Evolutionary conservation across 2,797 vertebrate genomes (phyloP).

Genomic region (Gymnothorax javanicus): DNA sequence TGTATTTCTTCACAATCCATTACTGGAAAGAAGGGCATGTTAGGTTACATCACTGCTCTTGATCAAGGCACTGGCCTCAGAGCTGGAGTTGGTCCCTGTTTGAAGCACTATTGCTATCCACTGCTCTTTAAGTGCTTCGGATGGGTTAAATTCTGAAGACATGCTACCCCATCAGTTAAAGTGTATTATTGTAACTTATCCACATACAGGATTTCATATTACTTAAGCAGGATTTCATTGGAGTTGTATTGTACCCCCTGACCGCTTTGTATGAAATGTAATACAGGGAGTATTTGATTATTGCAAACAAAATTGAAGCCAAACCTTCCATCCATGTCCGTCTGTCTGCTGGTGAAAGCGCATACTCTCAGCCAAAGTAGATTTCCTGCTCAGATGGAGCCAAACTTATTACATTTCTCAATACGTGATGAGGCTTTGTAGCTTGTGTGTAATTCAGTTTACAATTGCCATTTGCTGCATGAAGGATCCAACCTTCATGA

Average conservation of each 20-base stretch:
- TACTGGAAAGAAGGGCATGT: no score
- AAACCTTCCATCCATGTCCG: background rate
- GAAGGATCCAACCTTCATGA: background rate
- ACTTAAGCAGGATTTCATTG: background rate
- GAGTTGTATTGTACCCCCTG: background rate
- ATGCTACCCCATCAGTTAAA: no score
- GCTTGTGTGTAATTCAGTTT: constrained; percentile 12
- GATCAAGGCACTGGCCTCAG: no score
- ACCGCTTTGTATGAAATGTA: background rate
- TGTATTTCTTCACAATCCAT: no score
- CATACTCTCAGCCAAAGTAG: constrained; percentile 16
- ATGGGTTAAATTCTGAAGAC: no score
- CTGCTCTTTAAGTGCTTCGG: no score
- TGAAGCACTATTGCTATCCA: no score
- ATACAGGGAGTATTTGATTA: background rate
- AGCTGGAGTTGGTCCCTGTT: no score
- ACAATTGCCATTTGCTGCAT: constrained; percentile 17
- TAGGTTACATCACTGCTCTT: no score
- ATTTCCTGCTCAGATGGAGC: background rate
- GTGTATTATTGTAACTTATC: background rate
- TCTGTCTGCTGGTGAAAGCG: background rate
- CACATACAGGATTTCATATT: background rate
- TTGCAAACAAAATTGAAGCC: constrained; percentile 5
- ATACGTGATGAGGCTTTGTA: constrained; percentile 14
- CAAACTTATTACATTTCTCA: constrained; percentile 1